Conservation (phyloP, 1,140 invertebrate species). For the Drosophila ficusphila region DNA sequence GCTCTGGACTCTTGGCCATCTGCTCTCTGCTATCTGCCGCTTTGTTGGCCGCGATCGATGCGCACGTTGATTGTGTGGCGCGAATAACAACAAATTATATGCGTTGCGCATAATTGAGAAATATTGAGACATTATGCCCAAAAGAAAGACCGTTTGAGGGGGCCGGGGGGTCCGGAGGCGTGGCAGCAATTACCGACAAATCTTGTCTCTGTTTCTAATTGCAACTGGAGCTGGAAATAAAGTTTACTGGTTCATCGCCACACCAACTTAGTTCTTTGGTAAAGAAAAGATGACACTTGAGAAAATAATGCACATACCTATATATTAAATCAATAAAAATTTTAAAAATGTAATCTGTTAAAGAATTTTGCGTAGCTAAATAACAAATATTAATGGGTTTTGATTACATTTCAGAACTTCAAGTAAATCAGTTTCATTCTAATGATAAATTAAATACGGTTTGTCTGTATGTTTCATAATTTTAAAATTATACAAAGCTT, state of each 20-base stretch:
- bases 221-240: slow-evolving; percentile 58
- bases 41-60: slow-evolving; percentile 48
- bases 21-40: slow-evolving; percentile 34
- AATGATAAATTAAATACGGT: too few relatives aligned
- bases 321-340: not conserved
- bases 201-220: slow-evolving; percentile 63
- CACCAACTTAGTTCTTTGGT: not conserved
- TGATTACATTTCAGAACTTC: too few relatives aligned
- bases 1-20: slow-evolving; percentile 34
- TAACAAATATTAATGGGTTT: too few relatives aligned
- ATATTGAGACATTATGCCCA: slow-evolving; percentile 76
- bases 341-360: not conserved
- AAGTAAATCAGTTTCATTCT: too few relatives aligned
- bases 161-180: slow-evolving; percentile 6
- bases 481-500: too few relatives aligned
- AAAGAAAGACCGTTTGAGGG: slow-evolving; percentile 5
- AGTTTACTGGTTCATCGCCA: slow-evolving; percentile 24
- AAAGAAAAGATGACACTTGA: not conserved
- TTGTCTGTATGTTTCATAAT: too few relatives aligned
- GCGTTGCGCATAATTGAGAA: slow-evolving; percentile 77
- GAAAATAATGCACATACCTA: not conserved
- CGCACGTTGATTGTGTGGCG: slow-evolving; percentile 61
- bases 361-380: too few relatives aligned
- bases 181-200: slow-evolving; percentile 52
- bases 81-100: slow-evolving; percentile 77